Conservation (phyloP, 2,113 vertebrate species). For the Psophia crepitans region DNA sequence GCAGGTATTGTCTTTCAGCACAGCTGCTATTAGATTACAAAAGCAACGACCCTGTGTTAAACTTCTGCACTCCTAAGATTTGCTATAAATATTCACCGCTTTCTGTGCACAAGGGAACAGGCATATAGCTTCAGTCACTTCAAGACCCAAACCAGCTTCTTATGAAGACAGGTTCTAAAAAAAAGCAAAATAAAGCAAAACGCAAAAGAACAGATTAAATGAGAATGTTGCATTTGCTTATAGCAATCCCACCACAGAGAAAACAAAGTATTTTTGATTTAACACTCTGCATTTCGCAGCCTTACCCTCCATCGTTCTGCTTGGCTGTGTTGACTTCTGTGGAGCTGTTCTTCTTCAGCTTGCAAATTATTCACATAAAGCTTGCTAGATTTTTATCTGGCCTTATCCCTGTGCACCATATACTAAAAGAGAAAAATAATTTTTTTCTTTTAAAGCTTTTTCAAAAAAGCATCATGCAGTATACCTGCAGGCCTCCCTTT, state of each 20-base stretch:
- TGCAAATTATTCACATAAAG: not conserved
- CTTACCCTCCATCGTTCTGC: not conserved
- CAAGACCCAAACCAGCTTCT: not conserved
- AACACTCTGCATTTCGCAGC: not conserved
- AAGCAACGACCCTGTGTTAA: not conserved
- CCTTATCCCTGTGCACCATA: not conserved
- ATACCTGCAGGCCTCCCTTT: not conserved
- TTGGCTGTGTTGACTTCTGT: not conserved
- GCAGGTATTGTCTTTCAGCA: constrained; percentile 16
- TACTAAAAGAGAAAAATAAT: not conserved
- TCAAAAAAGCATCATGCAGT: not conserved
- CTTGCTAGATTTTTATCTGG: not conserved
- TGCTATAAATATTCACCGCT: not conserved
- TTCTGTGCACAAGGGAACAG: not conserved
- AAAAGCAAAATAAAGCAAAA: not conserved
- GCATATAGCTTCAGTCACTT: not conserved
- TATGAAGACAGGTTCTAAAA: not conserved
- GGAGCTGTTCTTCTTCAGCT: not conserved
- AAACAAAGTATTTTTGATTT: not conserved
- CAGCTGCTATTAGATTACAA: not conserved
- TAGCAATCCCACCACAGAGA: not conserved
- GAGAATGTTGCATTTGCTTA: not conserved
- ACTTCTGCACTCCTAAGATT: not conserved
- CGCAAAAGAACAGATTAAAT: not conserved
- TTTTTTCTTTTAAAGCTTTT: not conserved